phyloP scores from a whole-genome alignment of 2,113 vertebrate genomes.

The Peromyscus leucopus region DNA sequence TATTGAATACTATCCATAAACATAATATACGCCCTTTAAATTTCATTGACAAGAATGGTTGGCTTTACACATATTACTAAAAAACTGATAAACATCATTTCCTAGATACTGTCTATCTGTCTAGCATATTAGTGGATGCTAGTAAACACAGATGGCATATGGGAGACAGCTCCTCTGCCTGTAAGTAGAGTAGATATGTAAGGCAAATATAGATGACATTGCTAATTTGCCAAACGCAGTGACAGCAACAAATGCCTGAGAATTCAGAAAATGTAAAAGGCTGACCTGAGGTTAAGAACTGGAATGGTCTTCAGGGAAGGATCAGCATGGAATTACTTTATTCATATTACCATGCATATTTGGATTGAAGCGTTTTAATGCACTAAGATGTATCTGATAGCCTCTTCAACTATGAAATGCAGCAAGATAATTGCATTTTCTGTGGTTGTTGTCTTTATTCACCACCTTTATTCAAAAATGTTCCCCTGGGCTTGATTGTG shows the following conservation, averaged over 20 bases:
- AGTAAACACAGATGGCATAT: not conserved
- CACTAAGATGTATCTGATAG: not conserved
- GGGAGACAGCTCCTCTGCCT: not conserved
- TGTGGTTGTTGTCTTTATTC: constrained; percentile 15
- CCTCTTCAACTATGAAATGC: not conserved
- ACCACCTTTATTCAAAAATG: constrained; percentile 6
- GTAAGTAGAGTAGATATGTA: not conserved
- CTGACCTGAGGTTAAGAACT: not conserved
- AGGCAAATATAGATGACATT: not conserved
- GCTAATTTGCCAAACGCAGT: not conserved
- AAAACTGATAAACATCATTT: not conserved
- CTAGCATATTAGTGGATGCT: not conserved
- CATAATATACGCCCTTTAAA: not conserved
- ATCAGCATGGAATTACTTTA: not conserved
- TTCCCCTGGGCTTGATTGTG: not conserved
- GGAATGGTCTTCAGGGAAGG: not conserved
- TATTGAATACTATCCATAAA: not conserved
- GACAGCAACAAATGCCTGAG: not conserved
- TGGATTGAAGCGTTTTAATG: constrained; percentile 9
- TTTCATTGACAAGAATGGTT: not conserved
- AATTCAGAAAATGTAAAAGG: constrained; percentile 7
- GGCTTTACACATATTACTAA: not conserved
- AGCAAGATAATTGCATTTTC: not conserved
- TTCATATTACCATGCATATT: not conserved
- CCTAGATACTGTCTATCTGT: not conserved